phyloP scores from a whole-genome alignment of 2,888 invertebrate species.

The Heliconius erato region DNA sequence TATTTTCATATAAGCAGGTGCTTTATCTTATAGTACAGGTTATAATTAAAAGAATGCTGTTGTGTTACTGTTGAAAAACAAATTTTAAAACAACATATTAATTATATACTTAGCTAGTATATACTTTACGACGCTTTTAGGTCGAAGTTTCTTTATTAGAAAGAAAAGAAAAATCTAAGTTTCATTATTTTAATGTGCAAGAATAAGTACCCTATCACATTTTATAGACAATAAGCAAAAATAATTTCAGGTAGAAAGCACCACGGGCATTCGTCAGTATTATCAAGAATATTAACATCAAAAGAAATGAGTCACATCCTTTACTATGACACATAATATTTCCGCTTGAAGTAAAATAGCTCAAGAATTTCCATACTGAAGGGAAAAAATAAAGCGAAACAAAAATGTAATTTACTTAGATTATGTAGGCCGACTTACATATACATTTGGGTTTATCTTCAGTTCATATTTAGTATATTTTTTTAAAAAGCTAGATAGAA shows the following conservation, averaged over 20 bases:
- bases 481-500: not conserved
- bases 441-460: not conserved
- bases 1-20: no score
- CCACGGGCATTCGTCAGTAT: not conserved
- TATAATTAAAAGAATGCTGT: no score
- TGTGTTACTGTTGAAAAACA: no score
- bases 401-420: not conserved
- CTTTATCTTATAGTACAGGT: no score
- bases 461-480: not conserved
- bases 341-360: constrained; percentile 14
- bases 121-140: not conserved
- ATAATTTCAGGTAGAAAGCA: not conserved
- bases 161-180: not conserved
- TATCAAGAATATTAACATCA: constrained; percentile 21
- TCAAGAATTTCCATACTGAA: constrained; percentile 1
- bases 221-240: not conserved
- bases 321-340: constrained; percentile 28
- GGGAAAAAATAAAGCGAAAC: not conserved
- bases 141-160: not conserved
- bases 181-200: not conserved
- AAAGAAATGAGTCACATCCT: constrained; percentile 26
- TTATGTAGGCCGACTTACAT: not conserved
- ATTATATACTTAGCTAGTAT: no score
- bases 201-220: no score
- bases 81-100: no score